Base-by-base conservation (phyloP, 2,888 invertebrate genomes). In the Melanostoma mellinum region DNA sequence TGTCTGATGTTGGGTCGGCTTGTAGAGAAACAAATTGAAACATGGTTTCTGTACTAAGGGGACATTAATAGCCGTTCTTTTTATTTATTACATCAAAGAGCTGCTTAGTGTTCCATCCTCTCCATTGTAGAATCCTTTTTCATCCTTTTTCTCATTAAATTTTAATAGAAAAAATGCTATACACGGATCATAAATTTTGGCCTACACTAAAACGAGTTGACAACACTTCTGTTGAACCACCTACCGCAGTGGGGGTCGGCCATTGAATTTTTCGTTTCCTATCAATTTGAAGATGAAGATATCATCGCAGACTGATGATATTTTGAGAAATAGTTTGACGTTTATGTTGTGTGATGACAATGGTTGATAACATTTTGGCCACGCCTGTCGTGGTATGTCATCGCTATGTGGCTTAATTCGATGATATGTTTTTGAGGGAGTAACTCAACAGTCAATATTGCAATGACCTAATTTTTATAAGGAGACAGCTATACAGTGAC, bases 171-270 rank as follows among this genome's bases (percentile, higher is more conserved):
- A 65, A 61, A 50, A 52, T 52, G 46, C 53, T 44, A 52, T 50
- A 48, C 73, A 65, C 53, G 52, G 63, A 58, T 56, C 46, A 82
- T 82, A 73, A 73, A 82, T 82, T 61, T 58, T 36, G 52, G 65
- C 6, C 33, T 65, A 69, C 33, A 65, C 44, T 52, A 65, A 63
- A 77, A 73, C 52, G 69, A 73, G 82, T 78, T 84, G 82, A 84
- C 82, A 84, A 84, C 82, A 74, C 82, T 84, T 84, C 82, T 84
- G 82, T 84, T 65, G 82, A 65, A 69, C 82, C 82, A 84, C 82
- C 82, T 84, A 84, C 82, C 82, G 78, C 82, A 84, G 78, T 78
- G 55, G 82, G 82, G 78, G 82, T 78, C 68, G 32, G 4, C 32
- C 0, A 3, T 46, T 46, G 3, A 33, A 38, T 42, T 42, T n/a